Percentiles rank a stretch among this genome's conserved stretches.
phyloP scores from a whole-genome alignment of 2,113 vertebrate genomes.

The Tachysurus fulvidraco region DNA sequence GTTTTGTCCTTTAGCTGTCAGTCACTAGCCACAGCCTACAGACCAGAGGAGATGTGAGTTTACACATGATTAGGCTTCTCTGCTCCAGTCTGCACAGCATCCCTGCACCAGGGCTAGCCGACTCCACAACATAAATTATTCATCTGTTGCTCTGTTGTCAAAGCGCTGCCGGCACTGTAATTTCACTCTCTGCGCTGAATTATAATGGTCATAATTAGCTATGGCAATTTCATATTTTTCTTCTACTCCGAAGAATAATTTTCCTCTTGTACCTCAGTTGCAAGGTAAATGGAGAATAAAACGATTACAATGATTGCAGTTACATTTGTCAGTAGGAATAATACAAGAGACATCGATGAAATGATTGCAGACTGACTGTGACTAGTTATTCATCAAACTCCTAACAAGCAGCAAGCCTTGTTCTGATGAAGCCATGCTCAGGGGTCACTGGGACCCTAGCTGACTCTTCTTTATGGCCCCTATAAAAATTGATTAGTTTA shows the following conservation, averaged over 20 bases:
- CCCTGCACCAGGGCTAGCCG: slow-evolving; percentile 31
- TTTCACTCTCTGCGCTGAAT: not conserved
- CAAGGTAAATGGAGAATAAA: not conserved
- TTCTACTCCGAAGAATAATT: not conserved
- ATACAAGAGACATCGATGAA: slow-evolving; percentile 22
- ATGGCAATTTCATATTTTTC: slow-evolving; percentile 27
- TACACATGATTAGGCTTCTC: slow-evolving; percentile 44
- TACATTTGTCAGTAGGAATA: slow-evolving; percentile 22
- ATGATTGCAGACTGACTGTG: slow-evolving; percentile 3
- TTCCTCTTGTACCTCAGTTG: not conserved
- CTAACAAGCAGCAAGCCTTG: not conserved
- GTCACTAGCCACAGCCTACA: slow-evolving; percentile 37
- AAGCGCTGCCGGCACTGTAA: slow-evolving; percentile 20
- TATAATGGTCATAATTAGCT: slow-evolving; percentile 36
- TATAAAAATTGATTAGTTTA: slow-evolving; percentile 74
- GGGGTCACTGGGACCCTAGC: slow-evolving; percentile 39
- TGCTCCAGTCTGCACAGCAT: slow-evolving; percentile 14
- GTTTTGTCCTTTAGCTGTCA: slow-evolving; percentile 45
- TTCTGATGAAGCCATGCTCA: slow-evolving; percentile 53
- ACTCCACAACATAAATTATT: slow-evolving; percentile 57
- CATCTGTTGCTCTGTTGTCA: slow-evolving; percentile 40
- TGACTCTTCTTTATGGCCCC: slow-evolving; percentile 63
- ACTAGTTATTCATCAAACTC: slow-evolving; percentile 25
- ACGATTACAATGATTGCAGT: not conserved
- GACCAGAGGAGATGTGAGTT: slow-evolving; percentile 42